Conservation (phyloP, 1,140 invertebrate genomes). For the Calliopsis andreniformis region DNA sequence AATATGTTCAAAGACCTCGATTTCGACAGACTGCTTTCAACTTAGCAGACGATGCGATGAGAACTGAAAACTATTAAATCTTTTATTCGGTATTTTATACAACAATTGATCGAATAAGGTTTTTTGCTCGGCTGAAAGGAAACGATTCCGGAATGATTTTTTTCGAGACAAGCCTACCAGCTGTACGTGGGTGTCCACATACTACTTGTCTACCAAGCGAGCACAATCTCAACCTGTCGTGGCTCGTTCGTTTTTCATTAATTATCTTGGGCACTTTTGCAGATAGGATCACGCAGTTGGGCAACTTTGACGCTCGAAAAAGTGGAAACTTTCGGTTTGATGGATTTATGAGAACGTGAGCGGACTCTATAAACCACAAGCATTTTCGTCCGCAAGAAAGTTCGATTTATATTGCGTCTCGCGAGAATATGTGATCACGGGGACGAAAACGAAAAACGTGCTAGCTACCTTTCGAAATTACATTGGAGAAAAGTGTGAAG, state of each 20-base stretch:
- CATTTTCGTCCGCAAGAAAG: neutral
- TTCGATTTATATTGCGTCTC: neutral
- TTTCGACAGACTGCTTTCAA: no score
- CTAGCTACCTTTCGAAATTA: neutral
- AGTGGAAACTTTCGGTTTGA: constrained; percentile 9
- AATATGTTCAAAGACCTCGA: no score
- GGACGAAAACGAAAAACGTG: neutral
- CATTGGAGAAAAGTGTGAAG: neutral
- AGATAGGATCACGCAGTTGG: constrained; percentile 26
- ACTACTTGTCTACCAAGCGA: constrained; percentile 32
- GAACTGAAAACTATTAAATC: no score
- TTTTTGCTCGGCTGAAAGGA: constrained; percentile 28
- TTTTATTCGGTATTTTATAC: no score
- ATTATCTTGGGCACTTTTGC: constrained; percentile 44
- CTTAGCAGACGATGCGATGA: no score
- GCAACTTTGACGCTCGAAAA: constrained; percentile 17
- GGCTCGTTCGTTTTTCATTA: constrained; percentile 49
- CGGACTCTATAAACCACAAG: neutral
- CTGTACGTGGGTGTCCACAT: constrained; percentile 44
- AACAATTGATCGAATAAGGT: constrained; percentile 55
- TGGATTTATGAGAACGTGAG: constrained; percentile 25
- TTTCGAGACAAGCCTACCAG: neutral
- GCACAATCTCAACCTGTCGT: constrained; percentile 24
- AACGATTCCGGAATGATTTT: constrained; percentile 33
- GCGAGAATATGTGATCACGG: neutral